These are phyloP conservation scores for Nomada fucata DNA, from an alignment of 2,888 invertebrate genomes.

Conservation along the genomic window DNA sequence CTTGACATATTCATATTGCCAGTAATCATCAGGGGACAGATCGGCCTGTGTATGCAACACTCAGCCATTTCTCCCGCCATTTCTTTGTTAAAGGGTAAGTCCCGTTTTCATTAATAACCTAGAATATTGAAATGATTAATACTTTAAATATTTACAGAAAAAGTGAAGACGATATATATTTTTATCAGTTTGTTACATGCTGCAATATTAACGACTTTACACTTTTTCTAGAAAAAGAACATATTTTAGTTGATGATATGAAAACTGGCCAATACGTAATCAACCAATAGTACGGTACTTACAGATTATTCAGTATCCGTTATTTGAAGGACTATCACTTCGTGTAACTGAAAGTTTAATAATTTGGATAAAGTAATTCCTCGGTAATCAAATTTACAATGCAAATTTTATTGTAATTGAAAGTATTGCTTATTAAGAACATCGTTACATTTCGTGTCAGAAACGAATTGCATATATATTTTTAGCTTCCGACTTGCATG, in stretches of 20 bases:
- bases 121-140: not conserved
- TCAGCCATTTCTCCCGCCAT: conserved; percentile 46
- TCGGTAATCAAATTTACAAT: no score
- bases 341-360: not conserved
- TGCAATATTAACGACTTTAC: not conserved
- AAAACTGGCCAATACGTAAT: not conserved
- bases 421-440: no score
- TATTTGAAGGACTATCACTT: not conserved
- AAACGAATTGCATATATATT: no score
- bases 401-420: no score
- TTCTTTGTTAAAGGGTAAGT: conserved; percentile 12
- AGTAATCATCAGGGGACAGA: not conserved
- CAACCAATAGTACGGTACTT: conserved; percentile 7
- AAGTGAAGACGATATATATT: not conserved
- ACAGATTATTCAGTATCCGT: not conserved
- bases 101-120: conserved; percentile 14
- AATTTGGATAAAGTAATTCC: no score
- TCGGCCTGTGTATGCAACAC: no score
- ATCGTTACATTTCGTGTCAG: no score
- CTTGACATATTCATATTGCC: not conserved
- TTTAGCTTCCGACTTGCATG: no score
- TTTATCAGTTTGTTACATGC: not conserved
- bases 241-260: not conserved
- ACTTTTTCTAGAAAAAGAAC: not conserved
- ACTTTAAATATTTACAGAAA: not conserved